Percentiles rank a stretch among this genome's conserved stretches.
Conservation (phyloP, 2,113 vertebrate genomes). For the Plotosus lineatus region DNA sequence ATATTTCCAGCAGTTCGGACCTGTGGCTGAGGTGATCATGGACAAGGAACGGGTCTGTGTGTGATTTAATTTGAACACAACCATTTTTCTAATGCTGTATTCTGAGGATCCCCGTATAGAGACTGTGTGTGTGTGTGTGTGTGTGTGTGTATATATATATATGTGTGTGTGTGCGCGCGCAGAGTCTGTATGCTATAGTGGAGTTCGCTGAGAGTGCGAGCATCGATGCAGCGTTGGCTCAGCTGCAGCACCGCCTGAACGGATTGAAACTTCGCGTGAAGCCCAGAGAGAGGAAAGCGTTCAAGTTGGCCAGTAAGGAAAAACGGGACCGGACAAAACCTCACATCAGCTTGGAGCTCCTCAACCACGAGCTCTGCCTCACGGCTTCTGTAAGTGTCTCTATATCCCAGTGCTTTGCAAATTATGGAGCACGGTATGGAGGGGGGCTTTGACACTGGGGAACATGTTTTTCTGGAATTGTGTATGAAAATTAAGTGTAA, state of each 20-base stretch:
- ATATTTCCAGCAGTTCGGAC: constrained; percentile 81
- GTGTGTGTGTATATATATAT: not conserved
- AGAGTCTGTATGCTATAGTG: constrained; percentile 89
- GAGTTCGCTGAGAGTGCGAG: constrained; percentile 72
- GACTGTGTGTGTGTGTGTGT: not conserved
- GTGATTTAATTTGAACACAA: not conserved
- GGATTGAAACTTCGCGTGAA: constrained; percentile 80
- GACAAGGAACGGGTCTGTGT: constrained; percentile 86
- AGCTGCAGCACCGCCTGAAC: constrained; percentile 73
- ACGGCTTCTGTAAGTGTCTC: constrained; percentile 68
- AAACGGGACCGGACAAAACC: constrained; percentile 60
- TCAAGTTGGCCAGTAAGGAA: constrained; percentile 76
- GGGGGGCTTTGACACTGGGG: no score
- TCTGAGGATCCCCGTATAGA: not conserved
- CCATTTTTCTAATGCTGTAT: not conserved
- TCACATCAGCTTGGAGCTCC: constrained; percentile 65
- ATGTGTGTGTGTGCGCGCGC: not conserved
- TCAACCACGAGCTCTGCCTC: constrained; percentile 73
- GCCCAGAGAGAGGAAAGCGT: constrained; percentile 82
- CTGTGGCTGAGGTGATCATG: constrained; percentile 81
- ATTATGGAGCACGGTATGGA: no score
- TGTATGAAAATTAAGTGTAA: no score
- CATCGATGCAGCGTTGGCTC: constrained; percentile 65
- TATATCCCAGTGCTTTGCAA: not conserved
- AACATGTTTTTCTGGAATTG: no score